Conservation (phyloP, 2,888 invertebrate genomes). For the Anagyrus pseudococci region DNA sequence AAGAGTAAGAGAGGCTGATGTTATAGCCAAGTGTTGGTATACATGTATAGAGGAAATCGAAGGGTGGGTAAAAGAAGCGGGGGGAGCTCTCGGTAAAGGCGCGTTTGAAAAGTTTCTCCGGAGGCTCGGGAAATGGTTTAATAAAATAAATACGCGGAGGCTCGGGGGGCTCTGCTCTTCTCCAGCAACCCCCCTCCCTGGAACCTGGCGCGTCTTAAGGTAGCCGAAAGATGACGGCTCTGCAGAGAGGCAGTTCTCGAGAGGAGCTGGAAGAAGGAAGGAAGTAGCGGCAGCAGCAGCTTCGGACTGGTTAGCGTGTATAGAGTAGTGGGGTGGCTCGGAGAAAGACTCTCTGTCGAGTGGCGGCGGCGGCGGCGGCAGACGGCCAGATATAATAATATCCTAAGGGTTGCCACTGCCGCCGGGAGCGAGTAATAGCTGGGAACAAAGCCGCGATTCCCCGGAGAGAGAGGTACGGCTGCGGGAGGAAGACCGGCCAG, state of each 20-base stretch:
- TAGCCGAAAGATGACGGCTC: constrained; percentile 12
- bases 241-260: constrained; percentile 25
- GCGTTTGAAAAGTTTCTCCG: constrained; percentile 44
- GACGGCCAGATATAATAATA: constrained; percentile 61
- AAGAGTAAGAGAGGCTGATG: too few relatives aligned
- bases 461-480: constrained; percentile 45
- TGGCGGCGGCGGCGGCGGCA: constrained; percentile 41
- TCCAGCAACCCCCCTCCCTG: too few relatives aligned
- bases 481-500: too few relatives aligned
- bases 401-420: constrained; percentile 59
- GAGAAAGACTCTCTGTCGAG: too few relatives aligned
- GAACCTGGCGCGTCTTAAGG: constrained; percentile 28
- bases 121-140: constrained; percentile 56
- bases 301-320: neutral
- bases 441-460: constrained; percentile 60
- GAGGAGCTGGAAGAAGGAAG: constrained; percentile 20
- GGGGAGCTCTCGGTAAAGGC: too few relatives aligned
- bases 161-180: too few relatives aligned
- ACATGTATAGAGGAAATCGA: too few relatives aligned
- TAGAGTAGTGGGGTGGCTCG: too few relatives aligned
- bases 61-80: too few relatives aligned
- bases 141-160: constrained; percentile 60
- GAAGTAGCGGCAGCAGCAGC: constrained; percentile 36
- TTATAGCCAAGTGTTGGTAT: too few relatives aligned
- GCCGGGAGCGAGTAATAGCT: constrained; percentile 61